Conservation (phyloP, 1,140 invertebrate species). For the Drosophila trapezifrons region DNA sequence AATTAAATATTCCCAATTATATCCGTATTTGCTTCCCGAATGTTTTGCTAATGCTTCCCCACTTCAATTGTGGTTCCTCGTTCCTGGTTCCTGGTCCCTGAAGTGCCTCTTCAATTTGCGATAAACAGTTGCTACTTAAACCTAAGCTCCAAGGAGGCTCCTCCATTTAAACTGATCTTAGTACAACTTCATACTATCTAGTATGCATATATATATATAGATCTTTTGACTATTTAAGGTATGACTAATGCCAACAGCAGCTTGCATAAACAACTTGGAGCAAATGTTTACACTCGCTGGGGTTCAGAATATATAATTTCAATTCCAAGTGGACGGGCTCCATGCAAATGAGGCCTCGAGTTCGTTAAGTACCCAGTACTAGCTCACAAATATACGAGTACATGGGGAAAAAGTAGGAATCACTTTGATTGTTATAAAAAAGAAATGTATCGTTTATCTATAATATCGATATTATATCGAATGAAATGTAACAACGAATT, state of each 20-base stretch:
- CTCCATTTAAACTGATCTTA: neutral
- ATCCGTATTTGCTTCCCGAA: conserved; percentile 12
- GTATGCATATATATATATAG: neutral
- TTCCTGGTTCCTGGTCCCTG: conserved; percentile 1
- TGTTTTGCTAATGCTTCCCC: conserved; percentile 29
- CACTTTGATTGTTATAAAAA: neutral
- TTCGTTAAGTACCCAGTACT: conserved; percentile 40
- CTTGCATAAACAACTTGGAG: conserved; percentile 53
- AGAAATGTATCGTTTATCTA: neutral
- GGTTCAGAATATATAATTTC: conserved; percentile 50
- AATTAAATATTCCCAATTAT: conserved; percentile 19
- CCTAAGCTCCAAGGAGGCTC: neutral
- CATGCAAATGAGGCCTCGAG: conserved; percentile 58
- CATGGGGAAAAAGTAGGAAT: neutral
- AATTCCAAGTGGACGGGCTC: conserved; percentile 46
- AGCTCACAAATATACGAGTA: conserved; percentile 9
- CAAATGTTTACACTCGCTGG: conserved; percentile 47
- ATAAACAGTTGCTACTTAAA: neutral
- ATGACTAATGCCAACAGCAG: conserved; percentile 47
- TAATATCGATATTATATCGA: neutral
- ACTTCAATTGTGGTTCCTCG: conserved; percentile 22
- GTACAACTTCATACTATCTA: conserved; percentile 6
- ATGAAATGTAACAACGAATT: no score
- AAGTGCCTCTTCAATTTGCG: conserved; percentile 4
- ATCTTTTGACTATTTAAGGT: conserved; percentile 17